phyloP scores from a whole-genome alignment of 2,888 invertebrate species.

The Nymphalis urticae region DNA sequence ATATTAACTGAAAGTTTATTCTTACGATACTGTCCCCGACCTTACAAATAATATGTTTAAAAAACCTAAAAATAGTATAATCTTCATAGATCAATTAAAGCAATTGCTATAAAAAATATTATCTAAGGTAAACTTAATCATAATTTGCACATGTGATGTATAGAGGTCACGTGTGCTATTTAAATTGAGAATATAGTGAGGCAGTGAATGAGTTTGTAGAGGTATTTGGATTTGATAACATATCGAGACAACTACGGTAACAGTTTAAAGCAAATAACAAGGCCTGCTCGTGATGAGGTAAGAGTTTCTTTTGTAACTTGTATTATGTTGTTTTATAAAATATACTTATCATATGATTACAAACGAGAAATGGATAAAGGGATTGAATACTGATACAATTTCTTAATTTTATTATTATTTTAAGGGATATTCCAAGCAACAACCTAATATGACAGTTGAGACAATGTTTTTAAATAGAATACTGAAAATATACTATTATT shows the following conservation, averaged over 20 bases:
- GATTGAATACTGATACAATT: neutral
- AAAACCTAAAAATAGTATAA: neutral
- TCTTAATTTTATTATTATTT: neutral
- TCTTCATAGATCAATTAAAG: slow-evolving; percentile 10
- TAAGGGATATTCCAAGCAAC: neutral
- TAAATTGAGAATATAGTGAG: slow-evolving; percentile 21
- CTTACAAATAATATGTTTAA: slow-evolving; percentile 1
- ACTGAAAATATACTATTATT: neutral
- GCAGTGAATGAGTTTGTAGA: slow-evolving; percentile 22
- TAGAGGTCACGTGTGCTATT: slow-evolving; percentile 12
- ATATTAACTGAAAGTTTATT: neutral
- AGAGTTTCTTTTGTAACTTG: slow-evolving; percentile 7
- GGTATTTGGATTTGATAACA: slow-evolving; percentile 16
- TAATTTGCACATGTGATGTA: slow-evolving; percentile 22
- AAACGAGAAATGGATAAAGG: neutral
- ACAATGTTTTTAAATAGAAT: neutral
- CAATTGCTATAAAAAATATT: slow-evolving; percentile 19
- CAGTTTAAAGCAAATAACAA: slow-evolving; percentile 14
- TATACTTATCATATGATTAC: neutral
- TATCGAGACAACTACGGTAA: slow-evolving; percentile 13
- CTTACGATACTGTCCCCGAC: neutral
- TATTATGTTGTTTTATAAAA: slow-evolving; percentile 1
- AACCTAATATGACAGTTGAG: neutral
- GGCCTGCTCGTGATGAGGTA: slow-evolving; percentile 22
- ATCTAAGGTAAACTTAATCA: slow-evolving; percentile 15